phyloP scores from a whole-genome alignment of 2,113 vertebrate species.

The Gadus macrocephalus region DNA sequence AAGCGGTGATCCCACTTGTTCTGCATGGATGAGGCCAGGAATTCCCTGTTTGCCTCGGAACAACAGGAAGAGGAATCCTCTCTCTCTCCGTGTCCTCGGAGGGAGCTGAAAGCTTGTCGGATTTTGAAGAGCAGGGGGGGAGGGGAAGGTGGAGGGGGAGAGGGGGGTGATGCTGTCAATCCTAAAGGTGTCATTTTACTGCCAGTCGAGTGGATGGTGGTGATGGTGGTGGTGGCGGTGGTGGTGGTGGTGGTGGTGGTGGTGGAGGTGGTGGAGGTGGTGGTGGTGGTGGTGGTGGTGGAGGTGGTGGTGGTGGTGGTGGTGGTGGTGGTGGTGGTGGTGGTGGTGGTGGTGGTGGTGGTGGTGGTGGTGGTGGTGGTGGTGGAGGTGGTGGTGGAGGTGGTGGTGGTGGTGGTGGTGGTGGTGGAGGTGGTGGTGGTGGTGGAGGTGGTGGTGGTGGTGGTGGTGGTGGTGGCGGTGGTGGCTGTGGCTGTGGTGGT shows the following conservation, averaged over 20 bases:
- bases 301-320: constrained; percentile 37
- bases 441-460: constrained; percentile 44
- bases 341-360: too few species aligned
- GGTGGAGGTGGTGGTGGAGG: too few species aligned
- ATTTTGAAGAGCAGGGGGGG: constrained; percentile 13
- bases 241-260: too few species aligned
- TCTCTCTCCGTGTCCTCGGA: constrained; percentile 28
- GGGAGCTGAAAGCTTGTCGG: constrained; percentile 58
- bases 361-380: background rate
- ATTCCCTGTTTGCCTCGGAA: constrained; percentile 46
- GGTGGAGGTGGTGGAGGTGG: background rate
- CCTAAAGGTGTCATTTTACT: constrained; percentile 62
- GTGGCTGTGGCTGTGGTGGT: background rate
- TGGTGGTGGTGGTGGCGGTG: too few species aligned
- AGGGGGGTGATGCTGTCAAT: constrained; percentile 57
- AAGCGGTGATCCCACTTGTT: constrained; percentile 63
- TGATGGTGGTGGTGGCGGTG: too few species aligned
- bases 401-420: background rate
- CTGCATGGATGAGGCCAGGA: constrained; percentile 64
- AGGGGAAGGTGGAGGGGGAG: background rate
- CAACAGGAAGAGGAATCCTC: constrained; percentile 54
- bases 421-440: background rate
- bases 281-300: constrained; percentile 7
- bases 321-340: constrained; percentile 27
- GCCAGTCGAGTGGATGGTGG: constrained; percentile 11